phyloP scores from a whole-genome alignment of 35 echinoderm and acorn worm genomes.

The Strongylocentrotus purpuratus region DNA sequence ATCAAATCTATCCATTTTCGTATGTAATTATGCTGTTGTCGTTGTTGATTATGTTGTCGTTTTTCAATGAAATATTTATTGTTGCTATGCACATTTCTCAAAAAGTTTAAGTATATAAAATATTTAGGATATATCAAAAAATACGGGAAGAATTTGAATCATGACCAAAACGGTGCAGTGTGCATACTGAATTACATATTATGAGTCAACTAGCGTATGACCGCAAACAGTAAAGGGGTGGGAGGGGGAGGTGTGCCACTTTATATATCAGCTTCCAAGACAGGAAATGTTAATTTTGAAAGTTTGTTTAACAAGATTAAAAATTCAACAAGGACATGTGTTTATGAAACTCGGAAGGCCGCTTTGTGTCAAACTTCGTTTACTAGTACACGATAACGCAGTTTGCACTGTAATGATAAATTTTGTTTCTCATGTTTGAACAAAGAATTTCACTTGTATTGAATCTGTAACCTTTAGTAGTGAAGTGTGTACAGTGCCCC shows the following conservation, averaged over 20 bases:
- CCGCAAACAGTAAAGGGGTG: neutral
- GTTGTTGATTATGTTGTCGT: too few species aligned
- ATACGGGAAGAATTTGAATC: too few species aligned
- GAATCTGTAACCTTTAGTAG: too few species aligned
- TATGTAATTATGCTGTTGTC: too few species aligned
- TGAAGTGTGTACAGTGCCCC: too few species aligned
- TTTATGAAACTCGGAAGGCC: neutral
- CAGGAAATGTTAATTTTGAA: slow-evolving; percentile 6
- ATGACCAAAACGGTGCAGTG: too few species aligned
- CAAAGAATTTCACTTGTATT: too few species aligned
- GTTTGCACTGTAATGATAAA: neutral
- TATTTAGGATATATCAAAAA: too few species aligned
- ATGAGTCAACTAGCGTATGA: neutral
- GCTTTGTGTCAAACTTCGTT: neutral
- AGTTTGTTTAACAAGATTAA: neutral
- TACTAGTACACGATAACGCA: neutral
- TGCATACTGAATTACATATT: neutral
- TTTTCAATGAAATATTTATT: too few species aligned
- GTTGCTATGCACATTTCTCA: too few species aligned
- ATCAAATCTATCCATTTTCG: too few species aligned
- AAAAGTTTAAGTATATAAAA: too few species aligned
- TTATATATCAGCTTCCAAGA: neutral
- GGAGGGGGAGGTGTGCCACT: neutral
- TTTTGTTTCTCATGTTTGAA: neutral
- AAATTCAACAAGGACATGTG: neutral